Base-by-base conservation (phyloP, 2,113 vertebrate species). In the Paedocypris sp. region DNA sequence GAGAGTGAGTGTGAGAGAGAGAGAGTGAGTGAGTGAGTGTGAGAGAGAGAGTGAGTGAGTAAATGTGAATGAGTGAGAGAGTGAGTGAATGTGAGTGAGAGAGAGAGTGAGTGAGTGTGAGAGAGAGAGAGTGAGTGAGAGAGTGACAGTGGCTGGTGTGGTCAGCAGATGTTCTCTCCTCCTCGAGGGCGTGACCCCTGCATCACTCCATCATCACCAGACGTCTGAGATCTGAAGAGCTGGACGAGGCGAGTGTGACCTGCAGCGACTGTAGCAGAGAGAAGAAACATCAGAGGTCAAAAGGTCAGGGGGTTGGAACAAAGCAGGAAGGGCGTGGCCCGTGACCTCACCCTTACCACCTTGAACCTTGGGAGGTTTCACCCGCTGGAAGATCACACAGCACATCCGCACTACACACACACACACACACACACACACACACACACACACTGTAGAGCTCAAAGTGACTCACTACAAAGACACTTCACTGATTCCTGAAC, bases 201-300 rank as follows among this genome's bases (percentile, higher is more conserved):
- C 35, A 42, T 12, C 33, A 22, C 19, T 57, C 43, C 28, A 31
- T 50, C 60, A 22, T 48, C 60, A 31, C 33, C 18, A 19, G 38
- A 47, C 41, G 33, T 48, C 53, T 53, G 20, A 6, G 53, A 64
- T 29, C 38, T 45, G 31, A 62, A 47, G 63, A 62, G 23, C 4
- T 13, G 28, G 18, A 22, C 38, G 11, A 16, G 38, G 38, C 62
- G 51, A 62, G 45, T 62, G 36, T 16, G 42, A 25, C 8, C 31
- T 59, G 52, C 52, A 60, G 64, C 5, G 38, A 29, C 47, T 32
- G 49, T 12, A 20, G 20, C 64, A n/a, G 47, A 48, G 19, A 28
- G 13, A 45, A 54, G 49, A 26, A 23, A 46, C 48, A 52, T 10
- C 13, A 41, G 19, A 45, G 41, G 29, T 60, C 28, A 54, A 25